phyloP scores from a whole-genome alignment of 2,888 invertebrate genomes.

The Cylindroiulus punctatus region DNA sequence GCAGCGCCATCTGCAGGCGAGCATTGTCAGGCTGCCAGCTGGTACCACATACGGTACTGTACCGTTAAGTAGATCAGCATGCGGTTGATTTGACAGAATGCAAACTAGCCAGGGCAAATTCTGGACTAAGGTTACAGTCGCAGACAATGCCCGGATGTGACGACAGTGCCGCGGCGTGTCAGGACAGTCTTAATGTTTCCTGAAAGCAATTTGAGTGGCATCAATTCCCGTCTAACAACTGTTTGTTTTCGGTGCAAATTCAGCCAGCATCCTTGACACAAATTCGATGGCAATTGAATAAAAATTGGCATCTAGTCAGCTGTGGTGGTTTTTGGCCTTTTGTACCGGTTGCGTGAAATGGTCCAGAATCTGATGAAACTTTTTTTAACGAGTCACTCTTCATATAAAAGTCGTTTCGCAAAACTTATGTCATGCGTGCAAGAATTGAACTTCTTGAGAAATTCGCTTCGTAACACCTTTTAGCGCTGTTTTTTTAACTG shows the following conservation, averaged over 20 bases:
- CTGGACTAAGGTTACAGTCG: neutral
- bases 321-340: neutral
- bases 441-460: neutral
- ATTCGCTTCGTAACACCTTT: neutral
- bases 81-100: too few relatives aligned
- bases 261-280: slow-evolving; percentile 25
- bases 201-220: slow-evolving; percentile 35
- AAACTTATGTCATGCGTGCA: slow-evolving; percentile 2
- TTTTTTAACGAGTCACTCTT: neutral
- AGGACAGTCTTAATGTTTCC: slow-evolving; percentile 21
- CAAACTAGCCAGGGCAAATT: neutral
- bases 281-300: slow-evolving; percentile 6
- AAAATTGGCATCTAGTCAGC: slow-evolving; percentile 42
- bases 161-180: neutral
- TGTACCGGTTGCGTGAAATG: neutral
- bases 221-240: neutral
- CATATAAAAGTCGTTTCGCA: neutral
- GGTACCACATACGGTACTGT: too few relatives aligned
- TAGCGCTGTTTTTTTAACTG: neutral
- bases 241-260: slow-evolving; percentile 13
- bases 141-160: slow-evolving; percentile 39
- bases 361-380: neutral
- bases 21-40: too few relatives aligned
- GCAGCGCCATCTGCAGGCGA: too few relatives aligned
- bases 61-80: too few relatives aligned